phyloP scores from a whole-genome alignment of 2,113 vertebrate species.

The Circaetus gallicus region DNA sequence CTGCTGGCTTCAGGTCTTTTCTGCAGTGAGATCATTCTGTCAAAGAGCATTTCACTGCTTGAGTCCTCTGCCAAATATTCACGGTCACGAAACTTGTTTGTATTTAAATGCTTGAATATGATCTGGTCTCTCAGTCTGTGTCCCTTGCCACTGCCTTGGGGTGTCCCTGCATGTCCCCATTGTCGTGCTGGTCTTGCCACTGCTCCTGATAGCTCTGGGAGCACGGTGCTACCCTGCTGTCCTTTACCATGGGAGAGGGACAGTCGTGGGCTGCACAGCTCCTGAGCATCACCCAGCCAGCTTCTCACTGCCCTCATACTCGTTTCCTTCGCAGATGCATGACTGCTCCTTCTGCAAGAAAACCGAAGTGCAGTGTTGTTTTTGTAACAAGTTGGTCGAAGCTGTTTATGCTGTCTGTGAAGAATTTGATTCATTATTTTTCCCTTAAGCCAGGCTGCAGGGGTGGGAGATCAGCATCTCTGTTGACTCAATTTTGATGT shows the following conservation, averaged over 20 bases:
- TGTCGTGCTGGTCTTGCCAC: not conserved
- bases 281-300: not conserved
- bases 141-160: not conserved
- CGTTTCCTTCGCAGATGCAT: fast-evolving
- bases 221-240: not conserved
- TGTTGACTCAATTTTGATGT: not conserved
- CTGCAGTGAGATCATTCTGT: not conserved
- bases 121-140: not conserved
- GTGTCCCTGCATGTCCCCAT: not conserved
- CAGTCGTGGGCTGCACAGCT: not conserved
- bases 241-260: not conserved
- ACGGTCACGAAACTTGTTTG: not conserved
- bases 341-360: not conserved
- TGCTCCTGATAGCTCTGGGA: not conserved
- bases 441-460: not conserved
- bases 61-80: not conserved
- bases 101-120: not conserved
- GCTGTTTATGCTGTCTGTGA: not conserved
- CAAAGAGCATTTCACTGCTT: not conserved
- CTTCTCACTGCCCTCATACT: not conserved
- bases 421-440: not conserved
- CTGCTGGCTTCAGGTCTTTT: not conserved
- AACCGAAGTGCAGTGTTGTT: not conserved
- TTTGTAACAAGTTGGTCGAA: not conserved
- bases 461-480: not conserved